phyloP scores from a whole-genome alignment of 2,888 invertebrate species.

The Andrena trimmerana region DNA sequence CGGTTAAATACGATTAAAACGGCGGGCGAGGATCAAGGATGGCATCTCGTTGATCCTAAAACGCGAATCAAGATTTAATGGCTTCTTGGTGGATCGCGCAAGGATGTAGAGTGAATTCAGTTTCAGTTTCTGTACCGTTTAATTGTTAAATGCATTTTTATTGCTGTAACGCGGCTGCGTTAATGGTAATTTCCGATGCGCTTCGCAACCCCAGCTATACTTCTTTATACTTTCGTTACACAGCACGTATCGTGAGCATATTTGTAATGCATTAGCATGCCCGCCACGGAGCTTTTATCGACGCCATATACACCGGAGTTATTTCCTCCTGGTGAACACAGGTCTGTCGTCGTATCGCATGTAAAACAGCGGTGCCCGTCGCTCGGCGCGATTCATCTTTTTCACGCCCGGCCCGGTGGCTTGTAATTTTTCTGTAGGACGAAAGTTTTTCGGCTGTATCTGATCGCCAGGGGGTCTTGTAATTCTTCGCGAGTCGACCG shows the following conservation, averaged over 20 bases:
- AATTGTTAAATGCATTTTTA: no score
- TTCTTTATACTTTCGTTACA: constrained; percentile 7
- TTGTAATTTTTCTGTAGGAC: constrained; percentile 56
- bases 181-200: neutral
- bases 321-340: constrained; percentile 57
- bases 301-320: constrained; percentile 53
- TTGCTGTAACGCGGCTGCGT: neutral
- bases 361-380: constrained; percentile 52
- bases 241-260: constrained; percentile 10
- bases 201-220: neutral
- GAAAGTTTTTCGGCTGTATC: constrained; percentile 56
- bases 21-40: neutral
- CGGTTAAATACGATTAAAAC: neutral
- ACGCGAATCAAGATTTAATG: no score
- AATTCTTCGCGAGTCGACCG: neutral
- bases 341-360: constrained; percentile 52
- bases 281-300: constrained; percentile 53
- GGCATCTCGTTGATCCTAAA: neutral
- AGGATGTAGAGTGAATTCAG: no score
- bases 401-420: constrained; percentile 56
- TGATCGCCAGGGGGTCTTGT: constrained; percentile 25
- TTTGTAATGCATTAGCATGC: constrained; percentile 60
- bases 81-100: no score
- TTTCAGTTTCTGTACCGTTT: no score
- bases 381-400: constrained; percentile 59